phyloP scores from a whole-genome alignment of 2,888 invertebrate genomes.

The Phengaris arion region DNA sequence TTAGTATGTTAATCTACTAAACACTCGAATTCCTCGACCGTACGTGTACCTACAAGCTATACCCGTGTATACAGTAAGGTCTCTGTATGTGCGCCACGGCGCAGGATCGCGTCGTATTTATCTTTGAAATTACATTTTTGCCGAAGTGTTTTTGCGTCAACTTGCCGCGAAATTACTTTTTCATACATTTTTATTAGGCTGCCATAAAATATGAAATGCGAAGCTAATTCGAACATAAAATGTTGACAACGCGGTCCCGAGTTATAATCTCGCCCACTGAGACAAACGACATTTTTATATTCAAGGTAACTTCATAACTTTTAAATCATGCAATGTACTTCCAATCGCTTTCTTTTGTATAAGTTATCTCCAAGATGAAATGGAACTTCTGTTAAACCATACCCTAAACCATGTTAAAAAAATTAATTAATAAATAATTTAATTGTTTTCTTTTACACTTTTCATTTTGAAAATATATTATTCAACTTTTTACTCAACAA shows the following conservation, averaged over 20 bases:
- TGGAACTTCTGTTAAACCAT: too few species aligned
- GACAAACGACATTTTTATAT: background rate
- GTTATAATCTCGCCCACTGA: background rate
- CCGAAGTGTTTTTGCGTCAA: conserved; percentile 15
- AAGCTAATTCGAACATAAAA: conserved; percentile 4
- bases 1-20: background rate
- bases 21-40: background rate
- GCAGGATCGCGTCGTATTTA: conserved; percentile 6
- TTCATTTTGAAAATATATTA: too few species aligned
- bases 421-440: too few species aligned
- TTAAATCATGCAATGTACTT: too few species aligned
- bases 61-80: background rate
- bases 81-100: background rate
- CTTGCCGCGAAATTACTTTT: conserved; percentile 23
- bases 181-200: conserved; percentile 16
- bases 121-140: conserved; percentile 25
- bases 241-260: background rate
- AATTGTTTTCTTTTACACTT: too few species aligned
- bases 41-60: background rate
- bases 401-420: too few species aligned
- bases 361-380: too few species aligned
- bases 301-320: too few species aligned
- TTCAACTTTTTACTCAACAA: too few species aligned
- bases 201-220: conserved; percentile 8
- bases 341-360: too few species aligned